Base-by-base conservation (phyloP, 2,113 vertebrate genomes). In the Macquaria australasica region DNA sequence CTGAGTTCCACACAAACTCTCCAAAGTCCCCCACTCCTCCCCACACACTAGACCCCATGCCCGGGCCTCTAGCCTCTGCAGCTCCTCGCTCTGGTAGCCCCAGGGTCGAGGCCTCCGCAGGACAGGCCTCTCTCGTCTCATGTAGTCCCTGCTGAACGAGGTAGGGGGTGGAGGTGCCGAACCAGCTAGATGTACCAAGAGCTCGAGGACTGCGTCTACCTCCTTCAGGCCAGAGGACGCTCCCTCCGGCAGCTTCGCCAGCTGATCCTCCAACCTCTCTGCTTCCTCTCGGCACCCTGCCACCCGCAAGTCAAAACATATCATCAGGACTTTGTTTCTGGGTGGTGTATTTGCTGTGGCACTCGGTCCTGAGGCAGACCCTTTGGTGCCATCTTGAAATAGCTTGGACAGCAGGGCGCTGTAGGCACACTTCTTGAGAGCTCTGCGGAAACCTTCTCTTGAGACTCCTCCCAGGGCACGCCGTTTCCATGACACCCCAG, bases 291-390 rank as follows among this genome's bases (percentile, higher is more conserved):
- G 88, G n/a, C 96, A 94, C 25, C 97, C 97, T 0, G 95, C 95
- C 51, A 99, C 96, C 0, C 98, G 95, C 80, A 99, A 70, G 90
- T 98, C 97, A 78, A 99, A 99, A 71, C 97, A 98, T 83, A 99
- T 87, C 98, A 99, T 98, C 81, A 99, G 92, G 75, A 99, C 89
- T 93, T 95, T 98, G 94, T 98, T 99, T 73, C 96, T 97, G 71
- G 97, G 94, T 0, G 98, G 97, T 1, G 97, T 95, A 37, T 67
- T 92, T 0, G 94, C 78, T 28, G 87, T 81, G 28, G 83, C 66
- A 8, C 77, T 89, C 1, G 41, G 69, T 15, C 21, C 39, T 0
- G 60, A 41, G 43, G 76, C 23, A 41, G 72, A 51, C 11, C 3
- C 0, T 89, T 95, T 72, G 85, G n/a, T 31, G 89, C 62, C 90